Conservation (phyloP, 2,113 vertebrate species). For the Nanger granti region DNA sequence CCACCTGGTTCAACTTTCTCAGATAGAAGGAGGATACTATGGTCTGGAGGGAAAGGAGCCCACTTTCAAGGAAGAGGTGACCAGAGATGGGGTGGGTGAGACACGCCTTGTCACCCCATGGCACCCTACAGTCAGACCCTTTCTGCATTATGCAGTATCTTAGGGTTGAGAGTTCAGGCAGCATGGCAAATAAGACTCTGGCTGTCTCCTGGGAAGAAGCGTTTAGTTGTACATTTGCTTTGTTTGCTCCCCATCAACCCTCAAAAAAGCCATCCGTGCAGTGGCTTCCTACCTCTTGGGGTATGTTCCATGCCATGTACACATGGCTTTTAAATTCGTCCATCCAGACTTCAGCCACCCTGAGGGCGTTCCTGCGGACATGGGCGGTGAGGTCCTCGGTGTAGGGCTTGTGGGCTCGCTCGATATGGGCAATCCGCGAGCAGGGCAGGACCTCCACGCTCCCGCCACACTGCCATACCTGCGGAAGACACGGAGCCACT, state of each 20-base stretch:
- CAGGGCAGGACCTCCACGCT: constrained; percentile 96
- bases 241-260: background rate
- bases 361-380: constrained; percentile 92
- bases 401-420: constrained; percentile 96
- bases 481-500: constrained; percentile 13
- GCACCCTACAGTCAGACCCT: background rate
- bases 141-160: background rate
- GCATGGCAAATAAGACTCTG: background rate
- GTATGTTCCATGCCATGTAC: constrained; percentile 99
- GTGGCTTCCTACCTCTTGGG: constrained; percentile 88
- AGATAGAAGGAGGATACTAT: background rate
- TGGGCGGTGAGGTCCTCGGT: constrained; percentile 93
- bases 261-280: background rate
- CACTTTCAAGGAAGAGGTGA: background rate
- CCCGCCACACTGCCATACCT: constrained; percentile 99
- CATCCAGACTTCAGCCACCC: constrained; percentile 99
- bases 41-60: background rate
- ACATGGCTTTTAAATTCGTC: constrained; percentile 98
- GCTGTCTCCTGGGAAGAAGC: background rate
- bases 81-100: rapidly evolving
- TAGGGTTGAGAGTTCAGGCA: background rate
- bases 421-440: constrained; percentile 95
- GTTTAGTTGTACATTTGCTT: background rate
- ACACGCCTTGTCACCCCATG: background rate
- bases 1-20: background rate